Evolutionary conservation across 2,888 invertebrate genomes (phyloP).

Genomic region (Troides aeacus): DNA sequence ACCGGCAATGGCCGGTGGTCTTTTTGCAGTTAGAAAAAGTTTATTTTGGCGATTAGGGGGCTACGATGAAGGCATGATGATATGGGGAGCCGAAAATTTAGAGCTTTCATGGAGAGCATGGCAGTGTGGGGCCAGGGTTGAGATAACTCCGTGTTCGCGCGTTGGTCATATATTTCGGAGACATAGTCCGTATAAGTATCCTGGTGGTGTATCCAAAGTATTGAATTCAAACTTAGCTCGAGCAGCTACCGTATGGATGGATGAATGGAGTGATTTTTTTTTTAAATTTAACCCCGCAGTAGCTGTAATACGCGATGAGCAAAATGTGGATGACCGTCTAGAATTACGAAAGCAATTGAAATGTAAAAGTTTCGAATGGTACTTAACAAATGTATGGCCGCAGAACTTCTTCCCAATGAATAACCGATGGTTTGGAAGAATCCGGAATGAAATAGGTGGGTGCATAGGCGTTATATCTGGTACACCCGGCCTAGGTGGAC

Average conservation of each 20-base stretch:
- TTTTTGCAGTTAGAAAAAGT: conserved; percentile 92
- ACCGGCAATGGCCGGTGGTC: conserved; percentile 96
- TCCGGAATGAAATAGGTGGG: conserved; percentile 74
- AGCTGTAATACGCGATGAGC: conserved; percentile 77
- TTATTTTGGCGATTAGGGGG: conserved; percentile 93
- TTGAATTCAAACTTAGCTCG: conserved; percentile 94
- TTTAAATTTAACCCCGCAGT: conserved; percentile 91
- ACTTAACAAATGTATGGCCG: conserved; percentile 96
- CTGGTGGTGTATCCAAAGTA: conserved; percentile 93
- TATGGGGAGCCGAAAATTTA: conserved; percentile 99
- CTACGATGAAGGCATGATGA: conserved; percentile 86
- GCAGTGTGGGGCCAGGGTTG: conserved; percentile 95
- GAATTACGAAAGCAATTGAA: conserved; percentile 84
- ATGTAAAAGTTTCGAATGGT: conserved; percentile 96
- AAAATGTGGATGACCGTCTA: conserved; percentile 82
- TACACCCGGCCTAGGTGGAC: conserved; percentile 85
- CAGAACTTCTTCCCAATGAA: conserved; percentile 96
- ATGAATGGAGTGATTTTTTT: conserved; percentile 96
- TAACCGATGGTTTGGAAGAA: conserved; percentile 94
- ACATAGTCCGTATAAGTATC: conserved; percentile 96
- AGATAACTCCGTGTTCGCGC: conserved; percentile 95
- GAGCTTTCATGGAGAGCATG: conserved; percentile 98
- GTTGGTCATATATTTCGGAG: conserved; percentile 96
- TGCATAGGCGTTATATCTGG: conserved; percentile 62
- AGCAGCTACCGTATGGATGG: conserved; percentile 98